Conservation (phyloP, 2,888 invertebrate species). For the Acleris emargana region DNA sequence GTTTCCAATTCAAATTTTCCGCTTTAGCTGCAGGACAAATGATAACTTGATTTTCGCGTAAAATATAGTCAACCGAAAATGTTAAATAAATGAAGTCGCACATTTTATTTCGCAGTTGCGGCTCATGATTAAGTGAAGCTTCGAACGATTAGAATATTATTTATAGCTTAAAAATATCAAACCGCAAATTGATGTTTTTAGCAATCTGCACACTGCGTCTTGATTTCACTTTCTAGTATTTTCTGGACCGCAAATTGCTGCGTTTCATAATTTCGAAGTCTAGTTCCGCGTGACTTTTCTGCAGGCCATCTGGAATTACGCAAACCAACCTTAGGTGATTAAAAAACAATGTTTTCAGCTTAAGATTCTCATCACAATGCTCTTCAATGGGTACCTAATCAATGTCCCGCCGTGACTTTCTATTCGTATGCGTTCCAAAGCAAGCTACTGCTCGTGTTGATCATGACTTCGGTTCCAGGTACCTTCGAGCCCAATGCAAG, state of each 20-base stretch:
- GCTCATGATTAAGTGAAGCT: neutral
- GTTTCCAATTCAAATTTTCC: neutral
- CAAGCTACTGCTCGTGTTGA: too few species aligned
- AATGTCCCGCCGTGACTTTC: too few species aligned
- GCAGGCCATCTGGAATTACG: conserved; percentile 5
- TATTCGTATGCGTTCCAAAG: too few species aligned
- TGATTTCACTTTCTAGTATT: too few species aligned
- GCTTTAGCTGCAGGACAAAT: neutral
- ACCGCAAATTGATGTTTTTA: too few species aligned
- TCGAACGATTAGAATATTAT: neutral
- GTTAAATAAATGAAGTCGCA: neutral
- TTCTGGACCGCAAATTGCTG: too few species aligned
- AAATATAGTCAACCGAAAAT: neutral
- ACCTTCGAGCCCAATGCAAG: conserved; percentile 75
- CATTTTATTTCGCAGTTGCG: neutral
- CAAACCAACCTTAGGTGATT: neutral
- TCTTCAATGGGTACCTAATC: too few species aligned
- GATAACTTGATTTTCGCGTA: neutral
- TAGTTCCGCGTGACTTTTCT: neutral
- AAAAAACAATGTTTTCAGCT: too few species aligned
- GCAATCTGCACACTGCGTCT: too few species aligned
- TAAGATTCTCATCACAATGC: too few species aligned
- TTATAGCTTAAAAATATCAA: too few species aligned
- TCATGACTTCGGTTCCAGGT: conserved; percentile 45
- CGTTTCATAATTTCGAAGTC: neutral